Evolutionary conservation across 2,113 vertebrate genomes (phyloP), one percentile per base, ranked within the genome.

Genomic region (Pyxicephalus adspersus): DNA sequence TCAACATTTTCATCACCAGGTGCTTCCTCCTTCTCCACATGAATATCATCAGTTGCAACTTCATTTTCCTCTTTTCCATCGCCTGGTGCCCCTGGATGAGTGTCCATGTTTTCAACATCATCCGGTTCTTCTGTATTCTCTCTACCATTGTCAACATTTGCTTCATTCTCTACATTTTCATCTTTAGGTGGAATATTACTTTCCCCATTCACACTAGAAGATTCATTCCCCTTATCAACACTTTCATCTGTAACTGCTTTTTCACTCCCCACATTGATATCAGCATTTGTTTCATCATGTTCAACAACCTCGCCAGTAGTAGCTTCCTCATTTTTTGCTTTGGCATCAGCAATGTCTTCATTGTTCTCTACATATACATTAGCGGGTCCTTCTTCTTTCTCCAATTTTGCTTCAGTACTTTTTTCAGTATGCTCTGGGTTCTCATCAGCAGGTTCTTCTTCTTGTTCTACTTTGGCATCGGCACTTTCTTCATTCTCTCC

Each of bases 371-470:
- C 25, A 34, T 2, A 8, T 9, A 17, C 55, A 74, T 23, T 20
- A 34, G 20, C 52, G 31, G 18, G 0, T 20, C 18, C n/a, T 1
- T 0, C 8, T 64, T 22, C 64, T 11, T 55, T 66, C 19, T 67
- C 51, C 26, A 55, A 19, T 19, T 7, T 15, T 0, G 7, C 38
- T 55, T 54, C 1, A 17, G 4, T 51, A 15, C n/a, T 1, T 63
- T 31, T 16, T 9, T 38, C 64, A 67, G 7, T 84, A 64, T 84
- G 76, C 38, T 8, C 85, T 34, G 70, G 57, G 2, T 68, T 64
- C 26, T n/a, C 15, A 68, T 68, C 83, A 64, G 85, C 75, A 64
- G 76, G 5, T 19, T 72, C 85, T 76, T 31, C 77, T 65, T 83
- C 58, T 25, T 50, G 52, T 77, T 87, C 78, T 61, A 77, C 77